Evolutionary conservation across 2,797 vertebrate genomes (phyloP), one percentile per base, ranked within the genome.

Genomic region (Coregonus sp.): DNA sequence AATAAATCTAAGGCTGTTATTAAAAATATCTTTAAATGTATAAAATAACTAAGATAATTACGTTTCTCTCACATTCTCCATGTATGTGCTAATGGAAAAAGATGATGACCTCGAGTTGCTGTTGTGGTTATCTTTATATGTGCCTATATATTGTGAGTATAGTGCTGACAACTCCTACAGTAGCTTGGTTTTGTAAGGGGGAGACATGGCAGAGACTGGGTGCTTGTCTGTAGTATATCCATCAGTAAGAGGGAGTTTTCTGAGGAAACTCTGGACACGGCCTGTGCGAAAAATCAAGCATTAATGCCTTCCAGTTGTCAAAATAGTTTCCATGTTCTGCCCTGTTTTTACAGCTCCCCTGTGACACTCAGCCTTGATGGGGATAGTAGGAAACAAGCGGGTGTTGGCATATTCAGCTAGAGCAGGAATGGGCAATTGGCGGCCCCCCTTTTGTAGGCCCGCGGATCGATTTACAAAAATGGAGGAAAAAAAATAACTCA

Each of bases 291-390:
- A 86, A 86, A 86, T 77, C 78, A 63, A 72, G 76, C 81, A 71
- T 82, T 92, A 95, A 95, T 94, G 85, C 87, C 86, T 95, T 94
- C 92, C 94, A 95, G 93, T 95, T 97, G 94, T 96, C 88, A 89
- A 95, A 96, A 96, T 94, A 95, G 80, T 87, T 85, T 80, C 77
- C 68, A 14, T 16, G 80, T 82, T 86, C 82, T 83, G 83, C 86
- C 80, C 78, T 91, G 86, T 80, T 77, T 89, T 87, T 80, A 89
- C 78, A 79, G 76, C 66, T 89, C 77, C 75, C 83, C 52, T 50
- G 77, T 86, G 86, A 82, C 78, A 73, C 72, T 52, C 72, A 67
- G 73, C 82, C 83, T 80, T 83, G 79, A 89, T 85, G 86, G 82
- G 68, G 78, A 89, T 82, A 73, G 70, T 82, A 78, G 78, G 81